These are phyloP conservation scores for Drosophila eugracilis DNA, from an alignment of 1,140 invertebrate species.

Conservation along the genomic window DNA sequence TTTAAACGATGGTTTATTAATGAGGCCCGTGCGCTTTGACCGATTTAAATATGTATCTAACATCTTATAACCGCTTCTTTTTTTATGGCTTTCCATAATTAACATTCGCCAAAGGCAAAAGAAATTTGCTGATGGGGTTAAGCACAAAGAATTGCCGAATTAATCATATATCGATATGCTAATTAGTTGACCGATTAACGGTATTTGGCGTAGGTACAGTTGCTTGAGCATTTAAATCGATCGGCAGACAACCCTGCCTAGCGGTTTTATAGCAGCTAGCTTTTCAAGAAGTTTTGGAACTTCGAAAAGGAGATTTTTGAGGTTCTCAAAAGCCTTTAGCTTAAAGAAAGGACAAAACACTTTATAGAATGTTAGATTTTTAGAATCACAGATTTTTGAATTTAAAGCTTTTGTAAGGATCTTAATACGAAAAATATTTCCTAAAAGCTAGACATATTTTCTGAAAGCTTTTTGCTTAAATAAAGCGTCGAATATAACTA, in stretches of 20 bases:
- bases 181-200: conserved; percentile 46
- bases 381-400: neutral
- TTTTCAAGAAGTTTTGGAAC: neutral
- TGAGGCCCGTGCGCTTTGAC: conserved; percentile 62
- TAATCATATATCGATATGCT: conserved; percentile 1
- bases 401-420: neutral
- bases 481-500: neutral
- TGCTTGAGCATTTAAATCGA: neutral
- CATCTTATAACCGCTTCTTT: neutral
- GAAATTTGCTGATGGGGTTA: conserved; percentile 17
- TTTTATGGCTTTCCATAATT: conserved; percentile 30
- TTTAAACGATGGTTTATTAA: conserved; percentile 36
- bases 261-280: conserved; percentile 22
- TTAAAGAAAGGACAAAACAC: neutral
- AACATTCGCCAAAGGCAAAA: conserved; percentile 2
- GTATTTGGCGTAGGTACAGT: conserved; percentile 19
- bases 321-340: neutral
- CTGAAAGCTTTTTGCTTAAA: too few relatives aligned
- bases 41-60: conserved; percentile 43
- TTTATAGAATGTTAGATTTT: too few relatives aligned
- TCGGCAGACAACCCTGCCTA: conserved; percentile 6
- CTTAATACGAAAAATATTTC: too few relatives aligned
- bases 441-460: too few relatives aligned
- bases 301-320: neutral
- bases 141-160: too few relatives aligned